A percentile compares a stretch with the other conserved stretches of the same genome.
phyloP scores from a whole-genome alignment of 2,113 vertebrate genomes.

The Uria lomvia region DNA sequence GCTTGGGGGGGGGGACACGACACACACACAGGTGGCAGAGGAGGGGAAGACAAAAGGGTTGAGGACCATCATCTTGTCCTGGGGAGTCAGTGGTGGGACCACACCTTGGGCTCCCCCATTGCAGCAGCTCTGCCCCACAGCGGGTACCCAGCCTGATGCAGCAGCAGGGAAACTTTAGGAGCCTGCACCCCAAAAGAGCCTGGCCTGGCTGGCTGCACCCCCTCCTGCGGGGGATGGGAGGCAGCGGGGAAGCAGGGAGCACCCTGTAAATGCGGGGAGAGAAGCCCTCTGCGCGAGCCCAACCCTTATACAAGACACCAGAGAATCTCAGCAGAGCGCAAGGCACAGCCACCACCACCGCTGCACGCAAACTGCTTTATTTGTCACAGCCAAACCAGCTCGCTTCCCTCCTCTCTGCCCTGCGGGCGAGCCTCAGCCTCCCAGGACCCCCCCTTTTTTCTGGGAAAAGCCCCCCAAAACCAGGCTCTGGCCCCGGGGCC shows the following conservation, averaged over 20 bases:
- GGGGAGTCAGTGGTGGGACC: fast-evolving
- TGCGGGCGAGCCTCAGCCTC: fast-evolving
- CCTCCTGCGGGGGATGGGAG: fast-evolving
- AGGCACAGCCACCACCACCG: background rate
- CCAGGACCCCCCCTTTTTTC: no score
- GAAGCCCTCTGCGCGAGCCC: fast-evolving
- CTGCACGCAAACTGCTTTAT: background rate
- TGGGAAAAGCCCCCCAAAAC: background rate
- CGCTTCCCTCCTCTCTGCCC: background rate
- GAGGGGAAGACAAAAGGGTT: background rate
- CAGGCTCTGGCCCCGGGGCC: background rate
- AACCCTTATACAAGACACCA: background rate
- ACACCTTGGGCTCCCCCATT: fast-evolving
- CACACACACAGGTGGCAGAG: background rate
- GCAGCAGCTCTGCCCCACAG: background rate
- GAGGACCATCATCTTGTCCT: fast-evolving
- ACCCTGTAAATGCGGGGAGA: fast-evolving
- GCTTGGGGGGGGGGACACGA: background rate
- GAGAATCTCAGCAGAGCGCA: background rate
- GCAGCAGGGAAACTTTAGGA: background rate
- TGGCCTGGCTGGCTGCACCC: background rate
- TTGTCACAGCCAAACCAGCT: background rate
- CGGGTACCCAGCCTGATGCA: background rate
- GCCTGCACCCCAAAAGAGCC: background rate
- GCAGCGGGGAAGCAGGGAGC: background rate